A percentile compares a stretch with the other conserved stretches of the same genome.
phyloP scores from a whole-genome alignment of 2,888 invertebrate species.

The Ditula angustiorana region DNA sequence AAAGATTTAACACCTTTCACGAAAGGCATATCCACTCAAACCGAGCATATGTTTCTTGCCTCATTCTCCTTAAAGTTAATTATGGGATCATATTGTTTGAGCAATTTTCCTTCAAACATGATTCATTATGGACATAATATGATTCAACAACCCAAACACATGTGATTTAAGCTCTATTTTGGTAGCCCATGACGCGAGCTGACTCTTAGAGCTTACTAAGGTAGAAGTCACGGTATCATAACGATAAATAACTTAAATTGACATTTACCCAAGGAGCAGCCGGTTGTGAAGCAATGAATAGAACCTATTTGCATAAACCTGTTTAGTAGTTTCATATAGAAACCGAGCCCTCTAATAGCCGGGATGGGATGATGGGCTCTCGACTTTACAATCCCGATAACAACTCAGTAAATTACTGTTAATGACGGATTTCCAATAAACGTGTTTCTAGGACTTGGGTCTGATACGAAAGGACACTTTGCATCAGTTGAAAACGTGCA shows the following conservation, averaged over 20 bases:
- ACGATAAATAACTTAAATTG: conserved; percentile 29
- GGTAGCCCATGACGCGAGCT: neutral
- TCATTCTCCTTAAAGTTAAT: neutral
- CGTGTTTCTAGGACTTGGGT: neutral
- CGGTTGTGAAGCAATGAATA: conserved; percentile 5
- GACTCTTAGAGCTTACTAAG: conserved; percentile 4
- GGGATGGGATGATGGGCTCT: neutral
- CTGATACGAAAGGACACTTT: neutral
- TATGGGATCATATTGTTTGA: too few species aligned
- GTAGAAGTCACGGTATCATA: conserved; percentile 7
- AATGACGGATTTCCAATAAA: neutral
- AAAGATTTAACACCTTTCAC: too few species aligned
- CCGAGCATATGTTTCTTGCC: neutral
- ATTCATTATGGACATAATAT: conserved; percentile 14
- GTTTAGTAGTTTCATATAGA: conserved; percentile 19
- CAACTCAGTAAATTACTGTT: neutral
- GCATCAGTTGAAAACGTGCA: conserved; percentile 12
- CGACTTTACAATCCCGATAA: neutral
- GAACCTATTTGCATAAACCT: conserved; percentile 21
- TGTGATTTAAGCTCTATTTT: conserved; percentile 16
- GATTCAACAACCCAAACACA: conserved; percentile 14
- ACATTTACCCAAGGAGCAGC: conserved; percentile 14
- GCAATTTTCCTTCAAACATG: neutral
- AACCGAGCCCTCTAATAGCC: conserved; percentile 13
- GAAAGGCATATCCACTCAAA: too few species aligned